These are phyloP conservation scores for Neoniphon sammara DNA, from an alignment of 2,797 vertebrate genomes.

Conservation along the genomic window DNA sequence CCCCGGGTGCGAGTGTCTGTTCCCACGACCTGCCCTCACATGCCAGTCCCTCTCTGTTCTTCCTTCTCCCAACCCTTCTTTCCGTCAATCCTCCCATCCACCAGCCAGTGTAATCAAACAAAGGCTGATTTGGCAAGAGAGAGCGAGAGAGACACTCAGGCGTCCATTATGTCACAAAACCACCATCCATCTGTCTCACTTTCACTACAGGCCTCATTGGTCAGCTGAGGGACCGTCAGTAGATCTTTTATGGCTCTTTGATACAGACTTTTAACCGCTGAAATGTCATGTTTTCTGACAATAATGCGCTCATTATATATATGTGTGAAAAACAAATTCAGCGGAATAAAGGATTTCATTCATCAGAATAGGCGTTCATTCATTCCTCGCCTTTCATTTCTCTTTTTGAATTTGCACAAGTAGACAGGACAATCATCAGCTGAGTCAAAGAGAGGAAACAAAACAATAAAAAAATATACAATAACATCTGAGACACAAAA, in stretches of 20 bases:
- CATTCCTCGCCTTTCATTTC: conserved; percentile 22
- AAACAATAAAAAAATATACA: conserved; percentile 8
- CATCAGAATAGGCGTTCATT: neutral
- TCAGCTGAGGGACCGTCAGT: neutral
- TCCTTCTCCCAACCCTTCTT: conserved; percentile 56
- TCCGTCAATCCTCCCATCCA: conserved; percentile 57
- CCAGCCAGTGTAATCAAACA: conserved; percentile 63
- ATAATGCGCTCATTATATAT: neutral
- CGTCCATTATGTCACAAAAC: conserved; percentile 15
- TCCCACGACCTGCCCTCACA: conserved; percentile 76
- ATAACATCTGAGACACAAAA: conserved; percentile 34
- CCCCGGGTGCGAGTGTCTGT: conserved; percentile 75
- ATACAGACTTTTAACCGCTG: neutral
- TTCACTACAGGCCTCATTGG: neutral
- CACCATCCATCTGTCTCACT: conserved; percentile 43
- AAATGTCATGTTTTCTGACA: conserved; percentile 8
- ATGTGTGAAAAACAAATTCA: neutral
- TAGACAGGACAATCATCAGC: neutral
- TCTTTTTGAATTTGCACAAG: neutral
- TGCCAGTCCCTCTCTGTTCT: conserved; percentile 45
- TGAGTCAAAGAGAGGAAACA: neutral
- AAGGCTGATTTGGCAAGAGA: conserved; percentile 44
- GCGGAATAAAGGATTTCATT: conserved; percentile 30
- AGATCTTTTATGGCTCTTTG: neutral
- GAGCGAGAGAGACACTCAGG: conserved; percentile 9